Conservation (phyloP, 2,797 vertebrate species). For the Avahi laniger region DNA sequence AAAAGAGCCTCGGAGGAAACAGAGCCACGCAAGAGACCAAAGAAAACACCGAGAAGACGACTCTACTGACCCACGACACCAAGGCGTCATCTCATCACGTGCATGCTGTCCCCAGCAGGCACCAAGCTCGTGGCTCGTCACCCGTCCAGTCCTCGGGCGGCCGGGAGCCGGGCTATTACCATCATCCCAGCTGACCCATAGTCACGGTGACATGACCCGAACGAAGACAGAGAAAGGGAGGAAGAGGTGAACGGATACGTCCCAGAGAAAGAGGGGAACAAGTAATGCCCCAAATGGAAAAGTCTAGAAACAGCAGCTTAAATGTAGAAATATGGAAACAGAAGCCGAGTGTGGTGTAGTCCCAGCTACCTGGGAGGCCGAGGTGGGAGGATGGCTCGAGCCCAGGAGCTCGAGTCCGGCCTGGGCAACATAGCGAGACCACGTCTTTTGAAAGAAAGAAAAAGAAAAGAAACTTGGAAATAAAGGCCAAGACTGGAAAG, state of each 20-base stretch:
- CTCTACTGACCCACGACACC: fast-evolving
- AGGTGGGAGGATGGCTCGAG: not conserved
- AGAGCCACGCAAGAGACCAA: fast-evolving
- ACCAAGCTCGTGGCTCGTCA: fast-evolving
- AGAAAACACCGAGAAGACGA: too few relatives aligned
- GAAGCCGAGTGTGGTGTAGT: not conserved
- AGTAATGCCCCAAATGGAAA: not conserved
- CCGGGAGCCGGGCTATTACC: fast-evolving
- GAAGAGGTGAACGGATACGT: not conserved
- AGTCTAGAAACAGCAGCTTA: not conserved
- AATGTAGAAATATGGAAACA: not conserved
- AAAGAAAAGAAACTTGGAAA: not conserved
- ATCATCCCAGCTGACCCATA: too few relatives aligned
- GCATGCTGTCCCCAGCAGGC: fast-evolving
- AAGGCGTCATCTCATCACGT: fast-evolving
- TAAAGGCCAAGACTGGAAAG: not conserved
- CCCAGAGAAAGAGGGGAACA: not conserved
- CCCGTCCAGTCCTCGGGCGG: fast-evolving
- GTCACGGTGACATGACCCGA: fast-evolving
- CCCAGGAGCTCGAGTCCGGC: not conserved
- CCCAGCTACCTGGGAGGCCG: not conserved
- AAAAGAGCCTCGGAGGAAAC: not conserved
- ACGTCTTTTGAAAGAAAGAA: not conserved
- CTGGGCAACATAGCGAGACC: too few relatives aligned
- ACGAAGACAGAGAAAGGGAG: not conserved